Evolutionary conservation across 2,888 invertebrate species (phyloP), one percentile per base, ranked within the genome.

Genomic region (Tetranychus piercei): DNA sequence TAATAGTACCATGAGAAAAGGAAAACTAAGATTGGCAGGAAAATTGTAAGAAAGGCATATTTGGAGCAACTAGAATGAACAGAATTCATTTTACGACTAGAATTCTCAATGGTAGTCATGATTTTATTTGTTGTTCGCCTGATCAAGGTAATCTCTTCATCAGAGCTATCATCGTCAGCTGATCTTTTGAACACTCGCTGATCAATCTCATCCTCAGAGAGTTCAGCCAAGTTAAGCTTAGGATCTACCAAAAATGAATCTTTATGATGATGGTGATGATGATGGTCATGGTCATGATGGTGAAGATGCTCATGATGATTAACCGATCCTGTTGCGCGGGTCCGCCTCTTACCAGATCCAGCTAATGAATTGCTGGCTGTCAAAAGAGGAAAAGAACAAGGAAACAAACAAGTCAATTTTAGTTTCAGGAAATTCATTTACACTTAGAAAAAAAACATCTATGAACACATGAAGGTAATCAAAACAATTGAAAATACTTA

Each of bases 11-110:
- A 55, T 2, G 55, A 55, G 34, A 69, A 23, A 23, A 69, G 69
- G 69, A 23, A 69, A 11, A 69, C 34, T 9, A 22, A 22, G 22
- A 69, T 20, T 9, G 34, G 69, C 11, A 69, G 69, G n/a, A 69
- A 69, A 69, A 69, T 18, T 20, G 69, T 20, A 22, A 69, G n/a
- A 55, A 55, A 55, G 55, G 55, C 55, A 55, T 15, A 15, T 55
- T 55, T 55, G 15, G 55, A 15, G 55, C 9, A 55, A 23, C 34
- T 69, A 20, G 20, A 22, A 23, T 69, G 69, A 23, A 69, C 69
- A 11, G 69, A 69, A 11, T 69, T 20, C 69, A 69, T 69, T 69
- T 69, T 69, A 23, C 69, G 20, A 69, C 69, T 69, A 23, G 69
- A 69, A 11, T 11, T 23, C 34, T 69, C 69, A 69, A 69, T 69